phyloP scores from a whole-genome alignment of 2,113 vertebrate genomes.

The Ammodytes marinus region DNA sequence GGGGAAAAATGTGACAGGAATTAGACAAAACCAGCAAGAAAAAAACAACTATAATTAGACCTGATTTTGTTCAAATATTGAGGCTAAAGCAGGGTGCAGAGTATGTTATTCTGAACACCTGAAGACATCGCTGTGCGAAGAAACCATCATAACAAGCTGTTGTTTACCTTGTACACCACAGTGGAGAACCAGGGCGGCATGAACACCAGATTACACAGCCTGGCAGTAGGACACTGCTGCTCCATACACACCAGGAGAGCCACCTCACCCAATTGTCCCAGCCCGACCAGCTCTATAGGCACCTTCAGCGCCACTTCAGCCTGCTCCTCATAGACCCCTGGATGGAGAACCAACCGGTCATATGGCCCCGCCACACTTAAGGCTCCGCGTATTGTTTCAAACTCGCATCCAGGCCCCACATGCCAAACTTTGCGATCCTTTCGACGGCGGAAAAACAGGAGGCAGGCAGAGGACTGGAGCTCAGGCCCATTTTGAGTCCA shows the following conservation, averaged over 20 bases:
- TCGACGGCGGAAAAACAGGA: constrained; percentile 87
- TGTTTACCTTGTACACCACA: constrained; percentile 91
- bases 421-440: constrained; percentile 86
- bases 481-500: constrained; percentile 88
- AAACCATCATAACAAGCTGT: not conserved
- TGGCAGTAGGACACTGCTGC: constrained; percentile 90
- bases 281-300: constrained; percentile 89
- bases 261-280: constrained; percentile 87
- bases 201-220: constrained; percentile 89
- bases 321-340: constrained; percentile 90
- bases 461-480: constrained; percentile 87
- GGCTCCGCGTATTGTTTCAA: constrained; percentile 87
- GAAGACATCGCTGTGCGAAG: not conserved
- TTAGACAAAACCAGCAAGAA: constrained; percentile 15
- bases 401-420: constrained; percentile 83
- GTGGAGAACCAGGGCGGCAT: constrained; percentile 92
- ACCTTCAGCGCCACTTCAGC: constrained; percentile 89
- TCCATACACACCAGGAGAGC: constrained; percentile 89
- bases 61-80: not conserved
- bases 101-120: not conserved
- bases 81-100: not conserved
- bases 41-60: not conserved
- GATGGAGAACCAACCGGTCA: constrained; percentile 87
- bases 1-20: not conserved
- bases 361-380: constrained; percentile 86